phyloP scores from a whole-genome alignment of 1,140 invertebrate species.

The Eurosta solidaginis region DNA sequence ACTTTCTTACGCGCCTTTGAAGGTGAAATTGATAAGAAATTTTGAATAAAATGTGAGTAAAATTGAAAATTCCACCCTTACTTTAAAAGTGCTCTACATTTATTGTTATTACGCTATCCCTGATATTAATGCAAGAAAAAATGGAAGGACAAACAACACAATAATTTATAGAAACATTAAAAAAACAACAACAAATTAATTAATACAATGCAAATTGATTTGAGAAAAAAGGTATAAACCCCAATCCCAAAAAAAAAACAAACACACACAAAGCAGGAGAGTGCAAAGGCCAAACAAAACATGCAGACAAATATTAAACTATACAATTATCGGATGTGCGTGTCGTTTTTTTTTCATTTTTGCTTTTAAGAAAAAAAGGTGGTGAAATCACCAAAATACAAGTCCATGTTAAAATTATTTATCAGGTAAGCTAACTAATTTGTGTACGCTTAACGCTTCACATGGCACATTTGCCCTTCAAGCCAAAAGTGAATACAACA shows the following conservation, averaged over 20 bases:
- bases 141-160: not conserved
- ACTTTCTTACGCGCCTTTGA: not conserved
- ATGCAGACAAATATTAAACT: constrained; percentile 54
- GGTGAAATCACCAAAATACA: constrained; percentile 32
- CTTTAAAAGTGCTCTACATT: no score
- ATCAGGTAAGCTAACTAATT: constrained; percentile 58
- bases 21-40: not conserved
- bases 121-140: not conserved
- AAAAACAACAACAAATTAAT: constrained; percentile 19
- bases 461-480: constrained; percentile 27
- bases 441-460: constrained; percentile 49
- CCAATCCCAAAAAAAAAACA: not conserved
- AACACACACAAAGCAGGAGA: not conserved
- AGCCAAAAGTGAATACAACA: not conserved
- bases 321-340: constrained; percentile 42
- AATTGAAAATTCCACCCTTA: not conserved
- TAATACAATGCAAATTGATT: constrained; percentile 28
- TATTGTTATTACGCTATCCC: not conserved
- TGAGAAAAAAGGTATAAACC: not conserved
- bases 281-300: constrained; percentile 49
- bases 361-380: not conserved
- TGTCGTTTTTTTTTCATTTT: no score
- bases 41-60: not conserved
- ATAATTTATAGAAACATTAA: not conserved
- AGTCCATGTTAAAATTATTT: constrained; percentile 37